Percentiles rank a stretch among this genome's conserved stretches.
phyloP scores from a whole-genome alignment of 2,888 invertebrate species.

The Orthosia gothica region DNA sequence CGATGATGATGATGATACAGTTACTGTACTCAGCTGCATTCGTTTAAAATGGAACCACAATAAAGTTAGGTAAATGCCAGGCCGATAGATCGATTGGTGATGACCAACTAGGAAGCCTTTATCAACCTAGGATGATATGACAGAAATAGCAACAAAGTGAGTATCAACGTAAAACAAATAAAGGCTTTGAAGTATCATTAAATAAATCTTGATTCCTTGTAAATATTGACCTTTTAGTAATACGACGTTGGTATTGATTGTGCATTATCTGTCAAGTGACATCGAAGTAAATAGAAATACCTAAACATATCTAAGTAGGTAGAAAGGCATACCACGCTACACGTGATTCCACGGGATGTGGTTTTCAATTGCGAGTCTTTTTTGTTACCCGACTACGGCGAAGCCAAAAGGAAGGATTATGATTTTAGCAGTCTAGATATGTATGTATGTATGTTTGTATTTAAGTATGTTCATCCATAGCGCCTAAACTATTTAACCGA shows the following conservation, averaged over 20 bases:
- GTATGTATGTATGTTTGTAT: too few relatives aligned
- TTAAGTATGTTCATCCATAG: too few relatives aligned
- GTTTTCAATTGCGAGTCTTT: too few relatives aligned
- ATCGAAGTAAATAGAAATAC: constrained; percentile 5
- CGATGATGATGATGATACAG: too few relatives aligned
- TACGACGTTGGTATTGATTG: constrained; percentile 37
- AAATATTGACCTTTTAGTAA: constrained; percentile 47
- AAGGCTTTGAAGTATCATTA: constrained; percentile 37
- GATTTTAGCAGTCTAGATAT: too few relatives aligned
- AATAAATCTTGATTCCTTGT: constrained; percentile 40
- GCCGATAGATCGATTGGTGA: not conserved
- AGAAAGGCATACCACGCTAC: not conserved
- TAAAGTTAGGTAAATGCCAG: not conserved
- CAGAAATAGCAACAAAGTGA: constrained; percentile 20
- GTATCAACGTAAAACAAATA: constrained; percentile 30
- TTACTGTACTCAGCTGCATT: too few relatives aligned
- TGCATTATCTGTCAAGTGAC: constrained; percentile 58
- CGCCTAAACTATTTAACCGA: too few relatives aligned
- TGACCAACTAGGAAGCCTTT: constrained; percentile 1
- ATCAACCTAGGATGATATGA: not conserved
- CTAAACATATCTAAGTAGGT: constrained; percentile 11
- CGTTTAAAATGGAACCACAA: not conserved
- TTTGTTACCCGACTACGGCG: too few relatives aligned
- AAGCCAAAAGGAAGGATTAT: too few relatives aligned
- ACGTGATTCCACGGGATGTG: not conserved